Conservation (phyloP, 2,888 invertebrate genomes). For the Ectemnius continuus region DNA sequence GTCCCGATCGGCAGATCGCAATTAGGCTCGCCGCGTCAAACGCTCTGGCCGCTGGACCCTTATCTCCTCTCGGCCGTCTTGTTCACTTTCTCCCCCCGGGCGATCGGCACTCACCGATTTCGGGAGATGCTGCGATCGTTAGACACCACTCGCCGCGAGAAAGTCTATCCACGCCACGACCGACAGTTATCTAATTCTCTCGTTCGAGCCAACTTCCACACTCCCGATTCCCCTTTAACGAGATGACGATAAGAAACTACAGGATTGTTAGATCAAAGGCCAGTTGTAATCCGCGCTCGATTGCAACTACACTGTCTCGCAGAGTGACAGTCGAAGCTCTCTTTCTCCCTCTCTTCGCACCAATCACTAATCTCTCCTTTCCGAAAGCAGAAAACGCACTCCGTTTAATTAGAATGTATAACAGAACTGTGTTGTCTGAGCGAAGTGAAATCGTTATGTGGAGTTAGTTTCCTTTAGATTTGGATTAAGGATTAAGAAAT, state of each 20-base stretch:
- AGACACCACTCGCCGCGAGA: conserved; percentile 30
- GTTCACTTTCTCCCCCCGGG: conserved; percentile 55
- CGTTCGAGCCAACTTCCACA: neutral
- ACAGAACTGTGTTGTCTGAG: too few relatives aligned
- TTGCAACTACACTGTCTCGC: neutral
- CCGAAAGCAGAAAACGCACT: too few relatives aligned
- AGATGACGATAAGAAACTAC: neutral
- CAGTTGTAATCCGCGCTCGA: neutral
- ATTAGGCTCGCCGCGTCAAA: conserved; percentile 68
- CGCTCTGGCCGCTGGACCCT: conserved; percentile 56
- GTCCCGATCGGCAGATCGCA: conserved; percentile 62
- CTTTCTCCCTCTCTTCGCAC: neutral
- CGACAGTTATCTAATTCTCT: conserved; percentile 6
- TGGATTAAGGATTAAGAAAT: too few relatives aligned
- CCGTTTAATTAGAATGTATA: too few relatives aligned
- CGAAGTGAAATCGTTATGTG: too few relatives aligned
- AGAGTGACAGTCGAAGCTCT: neutral
- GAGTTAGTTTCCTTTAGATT: too few relatives aligned
- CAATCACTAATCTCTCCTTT: too few relatives aligned
- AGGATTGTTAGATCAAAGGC: conserved; percentile 7
- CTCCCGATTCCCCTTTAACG: neutral
- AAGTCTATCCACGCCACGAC: conserved; percentile 3
- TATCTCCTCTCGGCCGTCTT: conserved; percentile 49
- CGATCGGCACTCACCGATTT: conserved; percentile 56
- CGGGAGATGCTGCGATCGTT: conserved; percentile 44